A percentile compares a stretch with the other conserved stretches of the same genome.
These are phyloP conservation scores for Iselma pallidipennis DNA, from an alignment of 2,888 invertebrate genomes.

Conservation along the genomic window DNA sequence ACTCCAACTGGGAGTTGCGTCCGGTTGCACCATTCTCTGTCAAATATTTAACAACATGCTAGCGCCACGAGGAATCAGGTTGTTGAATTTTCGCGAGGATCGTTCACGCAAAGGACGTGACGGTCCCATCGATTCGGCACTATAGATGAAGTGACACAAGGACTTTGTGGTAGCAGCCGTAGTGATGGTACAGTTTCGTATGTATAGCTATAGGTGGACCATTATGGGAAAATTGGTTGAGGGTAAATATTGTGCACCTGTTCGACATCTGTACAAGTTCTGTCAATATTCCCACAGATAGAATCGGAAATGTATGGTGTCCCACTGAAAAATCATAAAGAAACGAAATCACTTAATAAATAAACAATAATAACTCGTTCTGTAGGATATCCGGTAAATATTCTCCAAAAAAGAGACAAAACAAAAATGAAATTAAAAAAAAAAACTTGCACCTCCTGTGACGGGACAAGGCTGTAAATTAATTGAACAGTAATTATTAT, in stretches of 20 bases:
- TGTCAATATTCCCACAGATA: conserved; percentile 26
- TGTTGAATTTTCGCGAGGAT: too few relatives aligned
- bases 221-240: background rate
- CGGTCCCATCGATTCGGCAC: too few relatives aligned
- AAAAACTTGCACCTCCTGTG: too few relatives aligned
- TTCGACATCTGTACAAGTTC: conserved; percentile 26
- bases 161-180: too few relatives aligned
- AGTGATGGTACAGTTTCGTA: background rate
- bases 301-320: background rate
- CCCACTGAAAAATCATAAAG: background rate
- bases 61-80: too few relatives aligned
- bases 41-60: too few relatives aligned
- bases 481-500: background rate
- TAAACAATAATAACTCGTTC: background rate
- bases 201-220: background rate
- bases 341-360: background rate
- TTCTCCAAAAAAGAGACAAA: too few relatives aligned
- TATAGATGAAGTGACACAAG: too few relatives aligned
- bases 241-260: conserved; percentile 18
- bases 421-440: too few relatives aligned
- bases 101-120: too few relatives aligned
- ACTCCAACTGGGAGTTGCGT: too few relatives aligned
- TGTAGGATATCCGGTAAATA: conserved; percentile 1
- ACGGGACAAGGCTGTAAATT: background rate
- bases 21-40: too few relatives aligned